Base-by-base conservation (phyloP, 2,888 invertebrate species). In the Operophtera brumata region DNA sequence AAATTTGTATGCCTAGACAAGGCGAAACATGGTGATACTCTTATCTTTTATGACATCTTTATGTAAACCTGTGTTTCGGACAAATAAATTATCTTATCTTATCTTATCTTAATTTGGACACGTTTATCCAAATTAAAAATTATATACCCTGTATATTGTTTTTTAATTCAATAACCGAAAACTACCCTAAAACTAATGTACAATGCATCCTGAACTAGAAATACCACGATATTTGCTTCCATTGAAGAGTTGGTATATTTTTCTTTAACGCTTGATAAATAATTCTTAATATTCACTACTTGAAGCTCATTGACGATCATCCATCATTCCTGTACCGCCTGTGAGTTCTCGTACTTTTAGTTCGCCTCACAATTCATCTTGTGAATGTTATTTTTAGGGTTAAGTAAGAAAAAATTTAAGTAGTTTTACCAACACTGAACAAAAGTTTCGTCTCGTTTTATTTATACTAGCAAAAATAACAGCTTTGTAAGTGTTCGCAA, bases 251-350 rank as follows among this genome's bases (percentile, higher is more conserved):
- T n/a, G n/a, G n/a, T n/a, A 51, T 43, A 63, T 70, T 44, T 47
- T 50, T 66, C 61, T 62, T 65, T 67, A 72, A 70, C 62, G 61
- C 71, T 69, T 69, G 69, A 71, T 77, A 76, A 77, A 78, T 74
- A 74, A 71, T 71, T 74, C 76, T 73, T 75, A 75, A 77, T 79
- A 79, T 78, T 78, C 74, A 78, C 74, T 71, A 73, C 69, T 77
- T 66, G 66, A 65, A 59, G 64, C 65, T 69, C 77, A 73, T 76
- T 73, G 73, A 69, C 62, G 69, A 71, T 73, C 77, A 81, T 81
- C 78, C 71, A 81, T 81, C 81, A 81, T 77, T 60, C 54, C 28
- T 48, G 50, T 59, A 47, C 55, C 48, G 54, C 43, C 47, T 51
- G 46, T 11, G 40, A 51, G 43, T 32, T 34, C 26, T 20, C 47